Evolutionary conservation across 30 jellyfish, hydroid and myxozoan genomes (phyloP), one percentile per base, ranked within the genome.

Genomic region (Hydractinia echinata): DNA sequence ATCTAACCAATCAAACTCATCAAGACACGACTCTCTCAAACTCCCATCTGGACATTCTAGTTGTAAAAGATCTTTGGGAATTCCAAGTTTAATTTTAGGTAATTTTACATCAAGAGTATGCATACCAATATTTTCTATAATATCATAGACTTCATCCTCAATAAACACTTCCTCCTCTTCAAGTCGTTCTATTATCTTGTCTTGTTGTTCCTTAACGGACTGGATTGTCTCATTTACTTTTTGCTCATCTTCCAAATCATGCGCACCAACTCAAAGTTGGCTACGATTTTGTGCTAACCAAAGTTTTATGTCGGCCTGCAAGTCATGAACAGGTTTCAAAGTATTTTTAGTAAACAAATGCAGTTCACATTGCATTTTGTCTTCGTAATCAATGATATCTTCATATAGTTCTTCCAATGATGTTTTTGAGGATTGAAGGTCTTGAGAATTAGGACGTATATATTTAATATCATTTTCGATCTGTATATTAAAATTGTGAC

Each of bases 131-230:
- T 52, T 79, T 6, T 84, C 51, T 85, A 85, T 79, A 13, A 48
- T 44, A 4, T 8, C 54, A 4, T 68, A 83, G 5, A 91, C 18
- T 49, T 85, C 93, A 18, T 55, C 16, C 61, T 82, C 88, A 16
- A 82, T n/a, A 52, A 5, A 48, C 10, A 21, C 83, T 67, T 82
- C 90, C 16, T 91, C 95, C 67, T 82, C 79, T 11, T 79, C 80
- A 4, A 91, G 91, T 72, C 76, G 61, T 58, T 79, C 84, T 9
- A 82, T 14, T 13, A 91, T 51, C 13, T 1, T 71, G 8, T 58
- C 62, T 66, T 91, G 96, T 69, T 91, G 97, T 21, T 62, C 4
- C 79, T 91, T 87, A 39, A 91, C 97, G 8, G 97, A 91, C 11
- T 55, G 58, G 15, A 87, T 81, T 49, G 78, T 88, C 70, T 78